These are phyloP conservation scores for Clarias gariepinus DNA, from an alignment of 2,113 vertebrate genomes.

Conservation along the genomic window DNA sequence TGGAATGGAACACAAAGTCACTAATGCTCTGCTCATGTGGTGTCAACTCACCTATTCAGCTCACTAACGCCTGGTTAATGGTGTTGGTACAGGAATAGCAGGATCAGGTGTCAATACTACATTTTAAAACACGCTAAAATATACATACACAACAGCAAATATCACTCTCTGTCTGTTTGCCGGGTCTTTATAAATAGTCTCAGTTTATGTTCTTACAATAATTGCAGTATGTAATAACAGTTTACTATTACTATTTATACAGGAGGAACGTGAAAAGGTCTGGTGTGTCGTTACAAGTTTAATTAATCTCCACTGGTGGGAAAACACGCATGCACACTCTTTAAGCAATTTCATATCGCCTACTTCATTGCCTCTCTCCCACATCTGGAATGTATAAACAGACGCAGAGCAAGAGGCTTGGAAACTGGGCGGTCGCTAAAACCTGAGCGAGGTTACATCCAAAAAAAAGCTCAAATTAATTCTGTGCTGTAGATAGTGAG, in stretches of 20 bases:
- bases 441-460: slow-evolving; percentile 8
- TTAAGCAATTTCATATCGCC: background rate
- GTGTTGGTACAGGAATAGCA: background rate
- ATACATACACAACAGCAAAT: background rate
- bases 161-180: background rate
- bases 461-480: background rate
- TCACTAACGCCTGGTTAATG: background rate
- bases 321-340: background rate
- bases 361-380: background rate
- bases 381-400: slow-evolving; percentile 32
- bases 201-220: background rate
- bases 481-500: background rate
- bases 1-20: background rate
- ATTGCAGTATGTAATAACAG: background rate
- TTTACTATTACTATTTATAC: background rate
- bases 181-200: background rate
- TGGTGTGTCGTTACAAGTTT: background rate
- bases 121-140: background rate
- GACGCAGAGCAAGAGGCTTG: background rate
- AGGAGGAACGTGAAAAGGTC: background rate
- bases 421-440: slow-evolving; percentile 17
- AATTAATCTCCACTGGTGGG: background rate
- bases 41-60: background rate
- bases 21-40: background rate
- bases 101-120: background rate